Conservation (phyloP, 37 sponge, comb jelly and placozoan species). For the Theonella swinhoei region DNA sequence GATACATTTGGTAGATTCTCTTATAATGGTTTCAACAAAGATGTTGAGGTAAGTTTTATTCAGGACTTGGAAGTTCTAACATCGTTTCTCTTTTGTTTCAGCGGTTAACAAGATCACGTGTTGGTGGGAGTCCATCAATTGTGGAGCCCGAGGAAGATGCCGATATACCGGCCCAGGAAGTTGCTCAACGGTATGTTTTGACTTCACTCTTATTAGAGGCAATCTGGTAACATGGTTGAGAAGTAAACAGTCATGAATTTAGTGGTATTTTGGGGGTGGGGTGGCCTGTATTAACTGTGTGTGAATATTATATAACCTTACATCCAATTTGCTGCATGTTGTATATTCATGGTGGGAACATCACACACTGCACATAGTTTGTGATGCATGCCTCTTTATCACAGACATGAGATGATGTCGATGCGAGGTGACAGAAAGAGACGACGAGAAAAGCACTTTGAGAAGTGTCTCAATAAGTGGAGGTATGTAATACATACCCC, state of each 20-base stretch:
- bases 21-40: constrained; percentile 74
- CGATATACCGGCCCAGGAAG: constrained; percentile 54
- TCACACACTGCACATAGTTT: too few species aligned
- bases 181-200: constrained; percentile 49
- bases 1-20: constrained; percentile 74
- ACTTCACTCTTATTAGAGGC: too few species aligned
- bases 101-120: not conserved
- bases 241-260: too few species aligned
- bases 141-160: constrained; percentile 50
- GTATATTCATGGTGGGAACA: too few species aligned
- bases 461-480: not conserved
- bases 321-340: too few species aligned
- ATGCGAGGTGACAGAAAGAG: not conserved
- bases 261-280: too few species aligned
- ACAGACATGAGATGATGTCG: not conserved
- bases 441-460: not conserved
- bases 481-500: not conserved
- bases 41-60: constrained; percentile 69
- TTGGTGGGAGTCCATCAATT: not conserved
- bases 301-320: too few species aligned
- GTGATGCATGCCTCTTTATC: not conserved
- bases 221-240: too few species aligned
- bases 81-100: not conserved
- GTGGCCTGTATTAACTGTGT: too few species aligned
- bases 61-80: too few species aligned